Conservation (phyloP, 1,140 invertebrate genomes). For the Cryptotermes secundus region DNA sequence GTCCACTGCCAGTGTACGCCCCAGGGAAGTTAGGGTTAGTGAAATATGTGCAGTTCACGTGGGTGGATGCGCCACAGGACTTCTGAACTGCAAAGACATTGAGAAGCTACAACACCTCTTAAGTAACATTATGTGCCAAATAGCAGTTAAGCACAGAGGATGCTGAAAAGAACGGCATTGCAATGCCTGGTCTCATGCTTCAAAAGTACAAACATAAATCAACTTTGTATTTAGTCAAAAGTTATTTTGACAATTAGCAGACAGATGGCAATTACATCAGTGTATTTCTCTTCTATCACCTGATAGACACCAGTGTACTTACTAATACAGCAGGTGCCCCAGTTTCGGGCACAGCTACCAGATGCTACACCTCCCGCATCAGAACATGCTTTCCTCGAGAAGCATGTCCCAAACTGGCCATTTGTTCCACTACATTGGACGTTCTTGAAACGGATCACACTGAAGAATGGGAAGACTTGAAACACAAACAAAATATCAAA, state of each 20-base stretch:
- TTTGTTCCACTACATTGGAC: slow-evolving; percentile 62
- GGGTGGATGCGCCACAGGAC: slow-evolving; percentile 65
- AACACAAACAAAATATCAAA: neutral
- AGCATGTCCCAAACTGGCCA: slow-evolving; percentile 70
- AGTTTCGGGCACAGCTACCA: slow-evolving; percentile 67
- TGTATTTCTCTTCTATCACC: too few species aligned
- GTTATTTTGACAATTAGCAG: too few species aligned
- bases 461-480: slow-evolving; percentile 67
- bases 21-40: slow-evolving; percentile 70
- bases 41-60: slow-evolving; percentile 81
- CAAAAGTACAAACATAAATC: too few species aligned
- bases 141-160: too few species aligned
- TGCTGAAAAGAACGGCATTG: too few species aligned
- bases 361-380: slow-evolving; percentile 66
- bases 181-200: too few species aligned
- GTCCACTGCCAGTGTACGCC: slow-evolving; percentile 62
- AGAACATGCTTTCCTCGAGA: slow-evolving; percentile 71
- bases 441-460: slow-evolving; percentile 71
- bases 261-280: too few species aligned
- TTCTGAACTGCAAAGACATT: slow-evolving; percentile 58
- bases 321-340: slow-evolving; percentile 77
- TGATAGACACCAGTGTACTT: slow-evolving; percentile 47
- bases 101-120: too few species aligned
- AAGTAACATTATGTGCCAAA: too few species aligned
- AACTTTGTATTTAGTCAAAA: too few species aligned